Conservation (phyloP, 1,140 invertebrate species). For the Conus betulinus region DNA sequence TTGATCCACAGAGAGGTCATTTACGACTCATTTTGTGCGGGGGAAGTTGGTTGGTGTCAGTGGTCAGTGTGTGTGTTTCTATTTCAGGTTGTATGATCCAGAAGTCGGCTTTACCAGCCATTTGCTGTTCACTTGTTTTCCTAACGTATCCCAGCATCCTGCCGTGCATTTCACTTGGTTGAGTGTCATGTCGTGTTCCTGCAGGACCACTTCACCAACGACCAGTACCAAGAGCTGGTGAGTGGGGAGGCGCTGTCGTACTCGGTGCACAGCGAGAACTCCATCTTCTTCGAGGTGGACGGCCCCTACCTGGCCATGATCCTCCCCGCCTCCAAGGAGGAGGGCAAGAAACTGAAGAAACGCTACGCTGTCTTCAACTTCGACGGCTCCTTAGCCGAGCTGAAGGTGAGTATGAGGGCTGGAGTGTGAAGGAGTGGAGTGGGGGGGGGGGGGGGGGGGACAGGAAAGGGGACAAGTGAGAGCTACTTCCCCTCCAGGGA, state of each 20-base stretch:
- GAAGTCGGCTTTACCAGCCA: too few species aligned
- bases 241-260: constrained; percentile 85
- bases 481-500: not conserved
- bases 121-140: too few species aligned
- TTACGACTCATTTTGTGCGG: too few species aligned
- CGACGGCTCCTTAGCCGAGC: constrained; percentile 95
- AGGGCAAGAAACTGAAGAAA: constrained; percentile 98
- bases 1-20: too few species aligned
- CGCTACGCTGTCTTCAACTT: constrained; percentile 99
- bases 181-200: too few species aligned
- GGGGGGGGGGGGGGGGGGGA: not conserved
- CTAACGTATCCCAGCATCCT: too few species aligned
- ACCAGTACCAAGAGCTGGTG: constrained; percentile 95
- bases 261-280: constrained; percentile 91
- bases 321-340: constrained; percentile 97
- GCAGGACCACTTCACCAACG: constrained; percentile 95
- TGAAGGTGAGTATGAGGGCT: constrained; percentile 85
- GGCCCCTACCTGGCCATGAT: constrained; percentile 99
- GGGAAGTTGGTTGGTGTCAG: too few species aligned
- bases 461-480: not conserved
- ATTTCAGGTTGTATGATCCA: too few species aligned
- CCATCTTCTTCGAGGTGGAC: constrained; percentile 99
- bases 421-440: not conserved
- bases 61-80: too few species aligned
- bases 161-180: too few species aligned